These are phyloP conservation scores for Chrysomela aeneicollis DNA, from an alignment of 2,888 invertebrate genomes.

Conservation along the genomic window DNA sequence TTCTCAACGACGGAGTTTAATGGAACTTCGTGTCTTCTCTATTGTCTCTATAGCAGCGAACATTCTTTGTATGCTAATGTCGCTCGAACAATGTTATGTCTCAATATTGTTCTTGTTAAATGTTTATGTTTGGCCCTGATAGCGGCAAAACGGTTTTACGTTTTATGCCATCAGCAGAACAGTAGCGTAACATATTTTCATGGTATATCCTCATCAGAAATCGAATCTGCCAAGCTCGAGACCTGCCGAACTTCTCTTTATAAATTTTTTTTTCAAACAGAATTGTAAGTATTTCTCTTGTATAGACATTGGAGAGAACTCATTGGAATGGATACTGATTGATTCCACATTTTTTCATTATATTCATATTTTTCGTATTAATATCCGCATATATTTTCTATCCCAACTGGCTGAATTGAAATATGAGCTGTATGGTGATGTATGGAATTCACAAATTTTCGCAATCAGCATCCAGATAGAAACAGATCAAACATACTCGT, in stretches of 20 bases:
- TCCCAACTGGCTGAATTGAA: no score
- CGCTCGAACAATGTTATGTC: conserved; percentile 14
- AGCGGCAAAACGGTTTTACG: neutral
- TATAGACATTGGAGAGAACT: no score
- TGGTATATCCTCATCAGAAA: no score
- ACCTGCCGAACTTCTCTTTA: no score
- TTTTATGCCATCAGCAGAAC: neutral
- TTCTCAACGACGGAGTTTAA: neutral
- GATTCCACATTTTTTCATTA: no score
- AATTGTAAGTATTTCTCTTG: no score
- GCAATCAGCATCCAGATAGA: neutral
- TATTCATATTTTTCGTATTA: no score
- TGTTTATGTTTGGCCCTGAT: neutral
- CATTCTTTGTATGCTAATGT: conserved; percentile 19
- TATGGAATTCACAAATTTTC: neutral
- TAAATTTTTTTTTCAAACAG: neutral
- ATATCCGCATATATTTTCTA: no score
- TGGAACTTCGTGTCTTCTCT: neutral
- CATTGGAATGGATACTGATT: no score
- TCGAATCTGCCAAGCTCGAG: neutral
- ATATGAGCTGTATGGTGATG: neutral
- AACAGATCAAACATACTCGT: neutral
- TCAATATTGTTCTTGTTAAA: conserved; percentile 24
- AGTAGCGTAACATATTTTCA: no score
- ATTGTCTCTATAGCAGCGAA: conserved; percentile 2